Conservation (phyloP, 2,113 vertebrate genomes). For the Leucoraja erinaceus region DNA sequence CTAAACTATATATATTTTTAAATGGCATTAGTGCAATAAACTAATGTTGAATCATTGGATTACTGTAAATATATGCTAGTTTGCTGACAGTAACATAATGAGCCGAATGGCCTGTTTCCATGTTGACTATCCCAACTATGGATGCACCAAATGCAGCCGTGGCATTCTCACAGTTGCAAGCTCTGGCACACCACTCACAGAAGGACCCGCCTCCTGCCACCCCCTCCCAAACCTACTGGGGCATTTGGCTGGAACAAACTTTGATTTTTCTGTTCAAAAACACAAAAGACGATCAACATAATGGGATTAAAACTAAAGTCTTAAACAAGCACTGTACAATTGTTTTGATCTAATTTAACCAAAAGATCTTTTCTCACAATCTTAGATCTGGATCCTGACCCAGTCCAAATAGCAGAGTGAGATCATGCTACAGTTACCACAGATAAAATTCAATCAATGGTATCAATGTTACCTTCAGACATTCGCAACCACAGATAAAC, state of each 20-base stretch:
- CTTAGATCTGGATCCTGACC: slow-evolving; percentile 21
- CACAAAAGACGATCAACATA: slow-evolving; percentile 19
- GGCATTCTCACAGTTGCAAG: not conserved
- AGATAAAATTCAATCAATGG: slow-evolving; percentile 14
- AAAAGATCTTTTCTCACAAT: slow-evolving; percentile 13
- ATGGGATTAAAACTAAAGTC: slow-evolving; percentile 9
- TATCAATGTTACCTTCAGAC: not conserved
- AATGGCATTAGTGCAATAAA: too few relatives aligned
- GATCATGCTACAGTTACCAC: not conserved
- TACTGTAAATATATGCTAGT: too few relatives aligned
- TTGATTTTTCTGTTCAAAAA: not conserved
- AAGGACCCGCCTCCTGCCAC: not conserved
- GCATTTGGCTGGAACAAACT: not conserved
- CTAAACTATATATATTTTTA: too few relatives aligned
- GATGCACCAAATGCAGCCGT: not conserved
- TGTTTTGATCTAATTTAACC: not conserved
- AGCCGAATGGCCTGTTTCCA: too few relatives aligned
- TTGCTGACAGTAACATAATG: too few relatives aligned
- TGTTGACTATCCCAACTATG: not conserved
- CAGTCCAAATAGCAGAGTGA: slow-evolving; percentile 32
- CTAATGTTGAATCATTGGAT: too few relatives aligned
- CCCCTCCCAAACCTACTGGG: not conserved
- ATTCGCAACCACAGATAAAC: not conserved
- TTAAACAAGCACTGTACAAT: not conserved
- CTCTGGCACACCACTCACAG: not conserved